Conservation (phyloP, 2,797 vertebrate genomes). For the Catharus ustulatus region DNA sequence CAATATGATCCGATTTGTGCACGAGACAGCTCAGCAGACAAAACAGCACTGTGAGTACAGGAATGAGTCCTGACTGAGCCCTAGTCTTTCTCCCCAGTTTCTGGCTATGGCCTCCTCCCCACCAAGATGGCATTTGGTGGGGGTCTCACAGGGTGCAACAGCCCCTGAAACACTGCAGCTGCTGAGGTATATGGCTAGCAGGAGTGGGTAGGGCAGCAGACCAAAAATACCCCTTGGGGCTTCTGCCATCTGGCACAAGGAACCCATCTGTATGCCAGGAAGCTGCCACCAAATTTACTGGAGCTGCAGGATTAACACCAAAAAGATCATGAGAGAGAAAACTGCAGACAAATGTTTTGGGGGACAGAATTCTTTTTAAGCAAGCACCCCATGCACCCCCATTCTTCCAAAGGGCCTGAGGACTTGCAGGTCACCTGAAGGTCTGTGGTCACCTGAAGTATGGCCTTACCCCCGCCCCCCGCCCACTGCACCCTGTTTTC, state of each 20-base stretch:
- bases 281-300: not conserved
- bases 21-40: fast-evolving
- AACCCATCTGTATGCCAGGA: not conserved
- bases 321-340: not conserved
- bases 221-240: not conserved
- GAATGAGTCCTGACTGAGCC: not conserved
- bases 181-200: not conserved
- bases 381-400: not conserved
- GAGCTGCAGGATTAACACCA: not conserved
- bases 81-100: not conserved
- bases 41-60: not conserved
- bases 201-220: not conserved
- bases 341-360: not conserved
- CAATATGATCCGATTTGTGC: not conserved
- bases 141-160: not conserved
- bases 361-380: not conserved
- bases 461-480: not conserved
- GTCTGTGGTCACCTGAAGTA: not conserved
- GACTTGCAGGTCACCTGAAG: not conserved
- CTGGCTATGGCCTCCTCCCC: not conserved
- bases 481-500: not conserved
- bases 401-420: not conserved
- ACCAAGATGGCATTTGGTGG: not conserved
- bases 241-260: not conserved
- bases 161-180: not conserved